Base-by-base conservation (phyloP, 2,113 vertebrate species). In the Zosterops pallidus region DNA sequence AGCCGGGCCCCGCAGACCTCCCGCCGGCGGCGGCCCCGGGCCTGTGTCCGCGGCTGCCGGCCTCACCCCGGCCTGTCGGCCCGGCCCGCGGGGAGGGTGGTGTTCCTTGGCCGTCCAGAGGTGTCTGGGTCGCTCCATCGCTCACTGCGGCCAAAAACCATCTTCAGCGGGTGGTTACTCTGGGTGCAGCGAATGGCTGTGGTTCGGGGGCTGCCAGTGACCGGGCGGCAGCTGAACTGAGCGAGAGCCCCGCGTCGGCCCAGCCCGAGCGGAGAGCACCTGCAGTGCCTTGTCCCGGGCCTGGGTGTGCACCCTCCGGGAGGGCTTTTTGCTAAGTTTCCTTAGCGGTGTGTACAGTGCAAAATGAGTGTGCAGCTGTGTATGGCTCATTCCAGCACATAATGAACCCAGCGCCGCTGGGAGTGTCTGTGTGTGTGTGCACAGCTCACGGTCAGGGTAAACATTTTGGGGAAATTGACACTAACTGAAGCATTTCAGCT, bases 321-420 rank as follows among this genome's bases (percentile, higher is more conserved):
- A 18, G 41, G 15, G 15, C 1, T 31, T 50, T 29, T 12, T 8
- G 7, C 28, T 20, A 5, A 2, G 12, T 68, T 39, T 59, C 14
- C 8, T 13, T 35, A 22, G 16, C 18, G 1, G 0, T 23, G 55
- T 15, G 0, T 22, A 4, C 6, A 4, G 0, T 11, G 13, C 17
- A 11, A 13, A 57, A 11, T 3, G 60, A 35, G 12, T 0, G 2
- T 19, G 56, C 19, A 5, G 56, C 35, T 35, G 2, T 13, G 0
- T 26, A 2, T 31, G 25, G 35, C 37, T 46, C 29, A 14, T 4
- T 49, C 29, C 17, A 3, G 0, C 9, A 5, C 13, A 7, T 23
- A 5, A 56, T 17, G 24, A 56, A 44, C 41, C 23, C 33, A 6
- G 10, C 4, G 5, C 16, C 31, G 50, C 3, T 57, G n/a, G 5